Evolutionary conservation across 2,888 invertebrate genomes (phyloP).

Genomic region (Drosophila robusta): DNA sequence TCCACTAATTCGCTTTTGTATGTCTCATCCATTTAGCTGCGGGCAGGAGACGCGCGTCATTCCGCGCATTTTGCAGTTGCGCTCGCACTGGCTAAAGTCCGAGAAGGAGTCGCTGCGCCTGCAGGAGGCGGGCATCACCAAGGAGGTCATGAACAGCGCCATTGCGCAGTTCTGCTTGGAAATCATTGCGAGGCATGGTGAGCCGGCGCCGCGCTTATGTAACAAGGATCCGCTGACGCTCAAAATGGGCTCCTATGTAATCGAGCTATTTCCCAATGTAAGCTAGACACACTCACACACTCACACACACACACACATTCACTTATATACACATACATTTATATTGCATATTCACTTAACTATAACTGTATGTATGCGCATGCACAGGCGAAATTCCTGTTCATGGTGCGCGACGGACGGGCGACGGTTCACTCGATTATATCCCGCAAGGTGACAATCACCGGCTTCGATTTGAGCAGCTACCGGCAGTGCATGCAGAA

Average conservation of each 20-base stretch:
- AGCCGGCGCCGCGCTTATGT: constrained; percentile 96
- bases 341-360: too few relatives aligned
- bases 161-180: constrained; percentile 98
- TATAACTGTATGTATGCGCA: too few relatives aligned
- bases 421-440: constrained; percentile 99
- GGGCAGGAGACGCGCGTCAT: constrained; percentile 99
- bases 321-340: constrained; percentile 1
- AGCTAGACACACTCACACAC: constrained; percentile 42
- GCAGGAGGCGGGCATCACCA: constrained; percentile 96
- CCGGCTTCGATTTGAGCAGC: constrained; percentile 96
- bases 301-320: background rate
- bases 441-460: constrained; percentile 92
- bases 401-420: constrained; percentile 99
- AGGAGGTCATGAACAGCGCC: constrained; percentile 96
- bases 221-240: constrained; percentile 99
- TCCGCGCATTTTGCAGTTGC: constrained; percentile 97
- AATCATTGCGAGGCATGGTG: constrained; percentile 98
- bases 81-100: constrained; percentile 97
- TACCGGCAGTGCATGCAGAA: constrained; percentile 97
- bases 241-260: constrained; percentile 97
- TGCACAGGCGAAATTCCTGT: constrained; percentile 93
- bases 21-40: constrained; percentile 87
- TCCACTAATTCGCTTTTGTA: constrained; percentile 34
- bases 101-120: constrained; percentile 95
- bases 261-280: constrained; percentile 96